Percentiles rank a stretch among this genome's conserved stretches.
phyloP scores from a whole-genome alignment of 2,888 invertebrate species.

The Gastracanthus pulcherrimus region DNA sequence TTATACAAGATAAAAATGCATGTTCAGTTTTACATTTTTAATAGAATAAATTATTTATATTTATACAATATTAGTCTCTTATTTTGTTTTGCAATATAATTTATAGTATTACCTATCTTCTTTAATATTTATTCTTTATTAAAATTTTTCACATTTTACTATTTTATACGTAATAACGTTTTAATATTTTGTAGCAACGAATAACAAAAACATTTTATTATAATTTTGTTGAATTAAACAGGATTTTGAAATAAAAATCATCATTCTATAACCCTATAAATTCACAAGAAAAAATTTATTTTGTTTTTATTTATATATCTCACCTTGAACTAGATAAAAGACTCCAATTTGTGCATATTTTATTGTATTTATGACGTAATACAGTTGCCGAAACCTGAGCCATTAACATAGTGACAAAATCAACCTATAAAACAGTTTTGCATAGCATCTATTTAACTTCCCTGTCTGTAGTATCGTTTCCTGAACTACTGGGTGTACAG shows the following conservation, averaged over 20 bases:
- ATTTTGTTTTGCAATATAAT: no score
- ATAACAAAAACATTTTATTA: no score
- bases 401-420: slow-evolving; percentile 23
- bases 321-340: slow-evolving; percentile 29
- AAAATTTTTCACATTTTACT: no score
- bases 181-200: no score
- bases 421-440: not conserved
- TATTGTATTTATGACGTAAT: not conserved
- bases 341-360: not conserved
- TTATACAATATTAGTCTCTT: no score
- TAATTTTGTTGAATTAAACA: no score
- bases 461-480: slow-evolving; percentile 1
- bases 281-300: not conserved
- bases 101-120: no score
- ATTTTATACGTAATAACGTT: no score
- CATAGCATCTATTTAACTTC: not conserved
- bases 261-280: not conserved
- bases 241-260: not conserved
- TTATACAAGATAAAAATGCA: no score
- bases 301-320: not conserved
- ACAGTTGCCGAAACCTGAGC: not conserved
- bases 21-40: no score
- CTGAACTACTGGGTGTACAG: slow-evolving; percentile 1
- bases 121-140: no score
- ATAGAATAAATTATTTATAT: no score